Base-by-base conservation (phyloP, 2,888 invertebrate species). In the Xylota sylvarum region DNA sequence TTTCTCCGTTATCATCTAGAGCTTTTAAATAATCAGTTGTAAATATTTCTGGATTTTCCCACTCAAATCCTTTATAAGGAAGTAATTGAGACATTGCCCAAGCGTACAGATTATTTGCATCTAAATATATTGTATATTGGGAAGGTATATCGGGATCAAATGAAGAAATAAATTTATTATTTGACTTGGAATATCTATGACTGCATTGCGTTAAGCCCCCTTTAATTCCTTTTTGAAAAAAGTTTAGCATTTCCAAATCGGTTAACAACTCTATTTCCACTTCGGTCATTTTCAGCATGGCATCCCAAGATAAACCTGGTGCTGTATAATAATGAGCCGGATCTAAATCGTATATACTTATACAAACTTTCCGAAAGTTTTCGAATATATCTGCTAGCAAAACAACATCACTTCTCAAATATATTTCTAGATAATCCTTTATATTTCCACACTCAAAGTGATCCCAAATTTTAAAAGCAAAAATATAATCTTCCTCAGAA, bases 261-360 rank as follows among this genome's bases (percentile, higher is more conserved):
- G 89, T 89, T 37, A 91, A 78, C 4, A 92, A 72, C 27, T 76
- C 64, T 40, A 76, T 10, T 84, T 91, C 89, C 17, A 91, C 52
- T 50, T 89, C 48, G 0, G 90, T 91, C 35, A 82, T 69, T 84
- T 91, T 91, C 2, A 91, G 70, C 90, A 90, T 90, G 0, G 89
- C 89, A 86, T 91, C 90, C 80, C 88, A 91, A 19, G 90, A 69
- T 12, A 90, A 85, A 4, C 90, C 90, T 0, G 90, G 91, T 9
- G 88, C 70, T 5, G 90, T 12, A 12, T n/a, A n/a, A n/a, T n/a
- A n/a, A n/a, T n/a, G n/a, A n/a, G n/a, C n/a, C n/a, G n/a, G n/a
- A n/a, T n/a, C 52, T n/a, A 91, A 67, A 5, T 77, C 10, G 79
- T 90, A 89, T 4, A 78, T 88, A 19, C 52, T 19, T 5, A 77